Evolutionary conservation across 1,140 invertebrate genomes (phyloP).

Genomic region (Mya arenaria): DNA sequence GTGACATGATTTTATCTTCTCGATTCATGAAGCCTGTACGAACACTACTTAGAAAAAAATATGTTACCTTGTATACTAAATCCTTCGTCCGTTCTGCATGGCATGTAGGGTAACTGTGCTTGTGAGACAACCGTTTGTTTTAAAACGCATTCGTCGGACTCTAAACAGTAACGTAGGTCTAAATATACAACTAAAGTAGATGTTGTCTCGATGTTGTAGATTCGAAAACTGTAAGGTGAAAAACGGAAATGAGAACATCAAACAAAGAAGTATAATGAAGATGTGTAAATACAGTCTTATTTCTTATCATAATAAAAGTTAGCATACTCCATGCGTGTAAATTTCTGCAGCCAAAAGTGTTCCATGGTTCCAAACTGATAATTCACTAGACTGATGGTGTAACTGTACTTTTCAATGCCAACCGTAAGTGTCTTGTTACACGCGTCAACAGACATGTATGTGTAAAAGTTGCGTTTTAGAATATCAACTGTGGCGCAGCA

Average conservation of each 20-base stretch:
- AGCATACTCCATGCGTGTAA: constrained; percentile 34
- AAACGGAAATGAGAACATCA: not conserved
- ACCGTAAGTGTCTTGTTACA: constrained; percentile 14
- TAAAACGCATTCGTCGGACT: not conserved
- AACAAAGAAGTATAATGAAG: not conserved
- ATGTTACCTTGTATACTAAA: constrained; percentile 6
- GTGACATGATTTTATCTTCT: not conserved
- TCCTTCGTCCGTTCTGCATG: not conserved
- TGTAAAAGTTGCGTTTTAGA: not conserved
- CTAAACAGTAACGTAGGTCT: constrained; percentile 2
- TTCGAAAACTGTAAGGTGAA: constrained; percentile 6
- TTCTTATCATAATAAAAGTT: not conserved
- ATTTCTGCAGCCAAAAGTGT: constrained; percentile 21
- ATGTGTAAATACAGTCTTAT: too few relatives aligned
- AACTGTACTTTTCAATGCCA: constrained; percentile 35
- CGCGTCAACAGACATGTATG: not conserved
- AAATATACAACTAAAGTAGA: not conserved
- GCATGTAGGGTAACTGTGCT: not conserved
- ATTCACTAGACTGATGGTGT: constrained; percentile 1
- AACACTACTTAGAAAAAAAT: not conserved
- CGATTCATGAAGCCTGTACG: not conserved
- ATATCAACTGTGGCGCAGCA: constrained; percentile 21
- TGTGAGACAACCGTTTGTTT: not conserved
- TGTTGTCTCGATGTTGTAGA: not conserved
- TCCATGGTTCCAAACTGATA: constrained; percentile 28